These are phyloP conservation scores for Melanotaenia pygmaea DNA, from an alignment of 2,797 vertebrate genomes.

Conservation along the genomic window DNA sequence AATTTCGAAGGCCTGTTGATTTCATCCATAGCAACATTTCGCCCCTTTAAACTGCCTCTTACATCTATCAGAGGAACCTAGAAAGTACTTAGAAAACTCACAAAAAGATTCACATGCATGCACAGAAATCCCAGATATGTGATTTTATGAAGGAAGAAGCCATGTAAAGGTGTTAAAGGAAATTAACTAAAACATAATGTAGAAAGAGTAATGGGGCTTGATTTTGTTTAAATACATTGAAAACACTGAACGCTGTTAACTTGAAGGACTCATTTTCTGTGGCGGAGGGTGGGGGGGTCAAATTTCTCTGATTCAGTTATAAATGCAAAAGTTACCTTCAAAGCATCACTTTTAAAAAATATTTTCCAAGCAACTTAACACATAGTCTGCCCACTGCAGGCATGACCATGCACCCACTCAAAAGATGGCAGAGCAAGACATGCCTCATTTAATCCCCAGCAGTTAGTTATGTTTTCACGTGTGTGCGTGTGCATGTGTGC, in stretches of 20 bases:
- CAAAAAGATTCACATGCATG: slow-evolving; percentile 41
- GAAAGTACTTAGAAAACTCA: slow-evolving; percentile 39
- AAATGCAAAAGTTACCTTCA: no score
- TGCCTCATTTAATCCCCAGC: no score
- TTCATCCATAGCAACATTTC: slow-evolving; percentile 54
- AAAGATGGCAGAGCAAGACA: no score
- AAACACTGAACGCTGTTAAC: not conserved
- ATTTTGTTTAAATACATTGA: not conserved
- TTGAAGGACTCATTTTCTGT: no score
- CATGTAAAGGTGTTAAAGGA: slow-evolving; percentile 45
- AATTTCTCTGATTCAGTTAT: no score
- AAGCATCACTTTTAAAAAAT: no score
- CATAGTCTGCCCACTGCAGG: no score
- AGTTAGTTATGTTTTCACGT: no score
- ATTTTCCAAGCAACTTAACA: no score
- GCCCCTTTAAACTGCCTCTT: slow-evolving; percentile 41
- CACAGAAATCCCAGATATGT: slow-evolving; percentile 15
- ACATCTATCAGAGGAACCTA: slow-evolving; percentile 36
- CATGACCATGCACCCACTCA: no score
- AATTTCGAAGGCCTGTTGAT: slow-evolving; percentile 70
- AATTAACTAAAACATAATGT: slow-evolving; percentile 38
- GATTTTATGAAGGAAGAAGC: slow-evolving; percentile 40
- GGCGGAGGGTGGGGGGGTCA: no score
- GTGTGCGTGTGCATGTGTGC: no score
- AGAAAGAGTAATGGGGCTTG: slow-evolving; percentile 35